A percentile compares a stretch with the other conserved stretches of the same genome.
Conservation (phyloP, 2,113 vertebrate genomes). For the Axis porcinus region DNA sequence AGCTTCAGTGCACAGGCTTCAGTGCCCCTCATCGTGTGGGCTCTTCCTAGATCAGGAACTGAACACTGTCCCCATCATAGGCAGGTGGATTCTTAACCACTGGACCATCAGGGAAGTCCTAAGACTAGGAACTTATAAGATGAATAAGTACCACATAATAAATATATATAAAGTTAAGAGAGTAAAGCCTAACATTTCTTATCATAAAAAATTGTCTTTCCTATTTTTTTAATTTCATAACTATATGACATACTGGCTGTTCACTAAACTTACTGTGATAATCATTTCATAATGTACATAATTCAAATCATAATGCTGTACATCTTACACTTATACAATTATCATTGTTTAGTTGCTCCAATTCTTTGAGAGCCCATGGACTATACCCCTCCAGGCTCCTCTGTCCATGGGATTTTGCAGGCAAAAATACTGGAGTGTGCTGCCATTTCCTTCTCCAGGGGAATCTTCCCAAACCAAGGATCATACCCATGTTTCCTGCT, state of each 20-base stretch:
- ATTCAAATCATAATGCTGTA: background rate
- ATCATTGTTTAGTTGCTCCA: too few species aligned
- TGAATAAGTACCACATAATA: background rate
- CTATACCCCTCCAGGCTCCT: background rate
- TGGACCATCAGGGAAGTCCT: background rate
- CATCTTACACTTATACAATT: background rate
- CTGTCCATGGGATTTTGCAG: background rate
- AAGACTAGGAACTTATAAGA: background rate
- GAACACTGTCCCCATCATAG: background rate
- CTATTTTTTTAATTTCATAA: background rate
- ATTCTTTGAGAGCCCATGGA: too few species aligned
- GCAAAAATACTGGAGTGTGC: background rate
- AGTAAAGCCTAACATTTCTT: background rate
- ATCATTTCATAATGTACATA: background rate
- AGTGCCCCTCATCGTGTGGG: accelerated
- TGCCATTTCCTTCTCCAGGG: background rate
- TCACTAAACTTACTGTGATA: background rate
- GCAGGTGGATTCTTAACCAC: background rate
- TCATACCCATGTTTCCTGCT: background rate
- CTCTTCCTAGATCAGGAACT: background rate
- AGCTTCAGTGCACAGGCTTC: background rate
- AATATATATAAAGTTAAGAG: background rate
- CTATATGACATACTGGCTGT: background rate
- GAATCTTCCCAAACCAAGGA: background rate
- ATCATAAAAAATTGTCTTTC: background rate